A percentile compares a stretch with the other conserved stretches of the same genome.
Conservation (phyloP, 2,888 invertebrate species). For the Ophion slaviceki region DNA sequence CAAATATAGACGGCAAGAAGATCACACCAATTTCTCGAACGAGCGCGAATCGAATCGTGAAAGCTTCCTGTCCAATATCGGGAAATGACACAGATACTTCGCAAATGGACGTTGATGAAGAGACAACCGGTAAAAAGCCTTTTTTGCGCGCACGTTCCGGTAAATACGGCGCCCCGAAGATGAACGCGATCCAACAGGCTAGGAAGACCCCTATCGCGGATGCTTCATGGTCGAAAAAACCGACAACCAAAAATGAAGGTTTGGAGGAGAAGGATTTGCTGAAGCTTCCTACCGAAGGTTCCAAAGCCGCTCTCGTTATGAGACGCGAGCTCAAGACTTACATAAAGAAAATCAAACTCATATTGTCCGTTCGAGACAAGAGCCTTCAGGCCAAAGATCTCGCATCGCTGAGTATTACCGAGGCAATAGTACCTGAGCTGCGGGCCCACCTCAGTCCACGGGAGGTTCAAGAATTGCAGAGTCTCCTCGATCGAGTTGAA, state of each 20-base stretch:
- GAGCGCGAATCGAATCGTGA: slow-evolving; percentile 34
- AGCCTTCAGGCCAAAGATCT: slow-evolving; percentile 64
- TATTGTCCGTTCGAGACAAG: slow-evolving; percentile 66
- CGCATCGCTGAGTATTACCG: slow-evolving; percentile 72
- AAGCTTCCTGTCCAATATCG: neutral
- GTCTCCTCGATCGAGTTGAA: slow-evolving; percentile 69
- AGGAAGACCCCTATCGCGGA: neutral
- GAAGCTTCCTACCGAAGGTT: slow-evolving; percentile 65
- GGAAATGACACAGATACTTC: slow-evolving; percentile 13
- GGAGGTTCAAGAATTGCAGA: slow-evolving; percentile 71
- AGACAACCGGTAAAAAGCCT: slow-evolving; percentile 17
- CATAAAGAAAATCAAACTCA: slow-evolving; percentile 72
- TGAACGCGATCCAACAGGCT: slow-evolving; percentile 20
- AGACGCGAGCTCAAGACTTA: slow-evolving; percentile 72
- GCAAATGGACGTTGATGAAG: slow-evolving; percentile 2
- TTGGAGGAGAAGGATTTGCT: slow-evolving; percentile 40
- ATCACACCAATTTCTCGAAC: slow-evolving; percentile 12
- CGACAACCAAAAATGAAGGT: slow-evolving; percentile 9
- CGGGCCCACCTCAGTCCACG: slow-evolving; percentile 63
- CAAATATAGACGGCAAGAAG: slow-evolving; percentile 20
- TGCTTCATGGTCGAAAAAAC: slow-evolving; percentile 6
- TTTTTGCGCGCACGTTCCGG: slow-evolving; percentile 62
- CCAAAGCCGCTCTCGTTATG: slow-evolving; percentile 70
- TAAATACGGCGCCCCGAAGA: slow-evolving; percentile 52
- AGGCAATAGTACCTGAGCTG: slow-evolving; percentile 71